These are phyloP conservation scores for Macrostomum cliftonense DNA, from an alignment of 2,888 invertebrate species.

Conservation along the genomic window DNA sequence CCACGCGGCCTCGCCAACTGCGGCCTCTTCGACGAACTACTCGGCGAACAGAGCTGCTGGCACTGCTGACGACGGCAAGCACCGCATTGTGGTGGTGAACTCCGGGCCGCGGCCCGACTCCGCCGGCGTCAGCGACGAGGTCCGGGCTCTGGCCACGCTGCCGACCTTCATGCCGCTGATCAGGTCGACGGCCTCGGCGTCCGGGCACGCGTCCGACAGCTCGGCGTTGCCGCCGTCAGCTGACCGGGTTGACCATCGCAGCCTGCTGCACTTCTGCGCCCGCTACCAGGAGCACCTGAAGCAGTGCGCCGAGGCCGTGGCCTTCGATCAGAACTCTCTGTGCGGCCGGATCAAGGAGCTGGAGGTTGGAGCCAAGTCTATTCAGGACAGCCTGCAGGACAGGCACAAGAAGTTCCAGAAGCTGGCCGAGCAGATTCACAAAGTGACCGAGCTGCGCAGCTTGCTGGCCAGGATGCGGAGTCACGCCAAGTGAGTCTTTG, in stretches of 20 bases:
- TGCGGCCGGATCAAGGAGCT: constrained; percentile 56
- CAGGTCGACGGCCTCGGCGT: too few relatives aligned
- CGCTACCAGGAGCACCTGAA: constrained; percentile 67
- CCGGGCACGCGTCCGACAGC: too few relatives aligned
- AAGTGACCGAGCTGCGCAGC: constrained; percentile 55
- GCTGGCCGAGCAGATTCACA: constrained; percentile 62
- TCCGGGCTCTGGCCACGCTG: too few relatives aligned
- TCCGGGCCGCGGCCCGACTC: too few relatives aligned
- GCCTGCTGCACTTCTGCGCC: constrained; percentile 7
- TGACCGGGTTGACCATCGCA: background rate
- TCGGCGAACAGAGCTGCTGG: too few relatives aligned
- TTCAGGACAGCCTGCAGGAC: constrained; percentile 54
- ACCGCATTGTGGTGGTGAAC: too few relatives aligned
- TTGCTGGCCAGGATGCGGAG: background rate
- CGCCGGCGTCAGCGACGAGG: too few relatives aligned
- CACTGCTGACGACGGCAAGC: too few relatives aligned
- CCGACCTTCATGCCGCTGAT: too few relatives aligned
- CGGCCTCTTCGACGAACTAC: too few relatives aligned
- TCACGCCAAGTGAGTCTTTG: background rate
- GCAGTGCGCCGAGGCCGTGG: constrained; percentile 59
- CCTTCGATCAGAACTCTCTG: constrained; percentile 56
- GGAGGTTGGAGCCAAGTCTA: constrained; percentile 52
- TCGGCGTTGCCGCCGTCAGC: background rate
- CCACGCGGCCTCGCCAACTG: too few relatives aligned
- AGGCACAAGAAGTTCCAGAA: constrained; percentile 63